Base-by-base conservation (phyloP, 2,113 vertebrate genomes). In the Sardina pilchardus region DNA sequence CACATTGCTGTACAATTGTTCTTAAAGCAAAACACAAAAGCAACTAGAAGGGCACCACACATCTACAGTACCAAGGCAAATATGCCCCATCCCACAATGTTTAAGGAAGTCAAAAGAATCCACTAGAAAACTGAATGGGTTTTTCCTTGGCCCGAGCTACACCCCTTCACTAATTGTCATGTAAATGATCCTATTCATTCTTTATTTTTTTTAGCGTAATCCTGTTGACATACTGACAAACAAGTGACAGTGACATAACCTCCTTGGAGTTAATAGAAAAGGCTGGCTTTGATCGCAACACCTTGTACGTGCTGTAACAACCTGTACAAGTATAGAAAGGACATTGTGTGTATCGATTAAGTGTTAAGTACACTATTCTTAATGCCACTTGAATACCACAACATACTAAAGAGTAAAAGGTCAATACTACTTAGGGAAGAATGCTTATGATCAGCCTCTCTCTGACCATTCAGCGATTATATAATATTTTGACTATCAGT, bases 311-410 rank as follows among this genome's bases (percentile, higher is more conserved):
- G 24, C 24, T 78, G 71, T 36, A 78, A 24, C 19, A 59, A 59
- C 19, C 24, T 59, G 53, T 59, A 59, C 53, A 5, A 21, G 53
- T 59, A 6, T 78, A 78, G 71, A 36, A 71, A 30, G 30, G 9
- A 71, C 63, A 71, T 34, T 71, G 63, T 34, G 30, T 71, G 30
- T 71, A 71, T 71, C 26, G 63, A 71, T 71, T 71, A 71, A 71
- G n/a, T 16, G 26, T 71, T 71, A 30, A 71, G n/a, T 34, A 71
- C n/a, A 71, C n/a, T 63, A 1, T 8, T 7, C 59, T 4, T n/a
- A 63, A 9, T 6, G 59, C n/a, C 21, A 63, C 21, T 63, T 63
- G 14, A 71, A 26, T 30, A 14, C n/a, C 26, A 71, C 26, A 71
- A 16, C 26, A 30, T 34, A 71, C 26, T 71, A 4, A 71, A 71